A percentile compares a stretch with the other conserved stretches of the same genome.
Evolutionary conservation across 2,797 vertebrate species (phyloP).

Genomic region (Rhinichthys osculus): DNA sequence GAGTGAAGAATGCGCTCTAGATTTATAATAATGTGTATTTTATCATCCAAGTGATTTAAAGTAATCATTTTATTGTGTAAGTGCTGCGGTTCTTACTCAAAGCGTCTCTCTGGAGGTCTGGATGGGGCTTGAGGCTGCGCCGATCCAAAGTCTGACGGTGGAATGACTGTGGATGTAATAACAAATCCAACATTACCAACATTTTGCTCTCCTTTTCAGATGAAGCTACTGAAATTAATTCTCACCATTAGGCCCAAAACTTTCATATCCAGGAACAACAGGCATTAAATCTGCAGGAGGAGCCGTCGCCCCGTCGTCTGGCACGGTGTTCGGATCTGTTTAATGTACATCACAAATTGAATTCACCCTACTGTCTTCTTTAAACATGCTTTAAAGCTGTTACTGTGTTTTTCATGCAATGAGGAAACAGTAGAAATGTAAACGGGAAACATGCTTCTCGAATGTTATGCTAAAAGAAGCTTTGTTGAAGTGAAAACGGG

Average conservation of each 20-base stretch:
- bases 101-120: slow-evolving; percentile 11
- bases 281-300: slow-evolving; percentile 53
- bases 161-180: slow-evolving; percentile 39
- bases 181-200: background rate
- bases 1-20: background rate
- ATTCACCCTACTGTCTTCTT: background rate
- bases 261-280: slow-evolving; percentile 53
- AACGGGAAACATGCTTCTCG: background rate
- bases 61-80: background rate
- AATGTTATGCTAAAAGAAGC: background rate
- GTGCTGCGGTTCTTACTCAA: slow-evolving; percentile 51
- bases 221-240: background rate
- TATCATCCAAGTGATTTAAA: background rate
- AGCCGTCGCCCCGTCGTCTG: slow-evolving; percentile 30
- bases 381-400: background rate
- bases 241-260: slow-evolving; percentile 32
- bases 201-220: background rate
- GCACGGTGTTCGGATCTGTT: background rate
- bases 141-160: slow-evolving; percentile 33
- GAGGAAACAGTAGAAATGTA: background rate
- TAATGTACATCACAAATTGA: background rate
- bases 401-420: background rate
- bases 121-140: slow-evolving; percentile 9
- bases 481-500: background rate
- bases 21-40: background rate